Conservation (phyloP, 2,797 vertebrate species). For the Pseudomugil tenellus region DNA sequence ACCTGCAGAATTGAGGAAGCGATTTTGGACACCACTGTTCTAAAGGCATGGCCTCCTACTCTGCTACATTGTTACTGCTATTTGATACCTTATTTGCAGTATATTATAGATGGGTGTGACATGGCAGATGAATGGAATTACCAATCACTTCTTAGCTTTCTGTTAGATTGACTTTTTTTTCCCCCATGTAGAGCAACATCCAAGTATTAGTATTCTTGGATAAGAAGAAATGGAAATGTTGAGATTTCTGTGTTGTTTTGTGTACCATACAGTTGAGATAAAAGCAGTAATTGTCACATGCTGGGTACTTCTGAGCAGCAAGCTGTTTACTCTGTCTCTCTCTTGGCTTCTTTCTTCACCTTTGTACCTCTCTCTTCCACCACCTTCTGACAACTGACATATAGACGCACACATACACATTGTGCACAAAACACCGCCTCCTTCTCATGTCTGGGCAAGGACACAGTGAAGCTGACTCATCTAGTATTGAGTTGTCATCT, state of each 20-base stretch:
- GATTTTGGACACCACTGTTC: too few relatives aligned
- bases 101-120: conserved; percentile 10
- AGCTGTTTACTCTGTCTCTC: conserved; percentile 16
- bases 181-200: too few relatives aligned
- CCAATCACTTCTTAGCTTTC: too few relatives aligned
- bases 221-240: background rate
- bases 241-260: conserved; percentile 21
- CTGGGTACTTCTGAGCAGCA: conserved; percentile 47
- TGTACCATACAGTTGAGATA: conserved; percentile 39
- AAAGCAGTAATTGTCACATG: conserved; percentile 58
- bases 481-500: conserved; percentile 81
- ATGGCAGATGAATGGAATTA: conserved; percentile 31
- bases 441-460: conserved; percentile 79
- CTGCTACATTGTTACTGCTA: background rate
- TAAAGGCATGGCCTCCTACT: too few relatives aligned
- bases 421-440: conserved; percentile 63
- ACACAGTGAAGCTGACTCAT: conserved; percentile 79
- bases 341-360: conserved; percentile 50
- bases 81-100: conserved; percentile 5
- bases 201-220: conserved; percentile 37
- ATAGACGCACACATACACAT: conserved; percentile 20
- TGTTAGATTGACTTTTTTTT: too few relatives aligned
- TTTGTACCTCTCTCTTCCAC: conserved; percentile 43
- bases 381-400: conserved; percentile 34
- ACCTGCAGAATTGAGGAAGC: too few relatives aligned